These are phyloP conservation scores for Drosophila melanocephala DNA, from an alignment of 2,888 invertebrate genomes.

Conservation along the genomic window DNA sequence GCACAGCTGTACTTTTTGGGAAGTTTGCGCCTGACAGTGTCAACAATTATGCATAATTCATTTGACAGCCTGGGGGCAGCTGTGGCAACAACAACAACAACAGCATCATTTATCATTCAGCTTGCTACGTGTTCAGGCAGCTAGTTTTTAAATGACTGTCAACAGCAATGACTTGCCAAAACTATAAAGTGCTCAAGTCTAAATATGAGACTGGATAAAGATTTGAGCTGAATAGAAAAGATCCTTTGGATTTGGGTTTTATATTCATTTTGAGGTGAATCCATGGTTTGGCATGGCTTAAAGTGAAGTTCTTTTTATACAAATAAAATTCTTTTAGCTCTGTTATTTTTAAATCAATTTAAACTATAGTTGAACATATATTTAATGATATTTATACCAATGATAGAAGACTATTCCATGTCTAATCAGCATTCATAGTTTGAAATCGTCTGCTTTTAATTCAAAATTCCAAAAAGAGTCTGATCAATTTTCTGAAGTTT, in stretches of 20 bases:
- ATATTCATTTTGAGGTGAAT: background rate
- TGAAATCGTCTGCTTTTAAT: background rate
- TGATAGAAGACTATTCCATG: background rate
- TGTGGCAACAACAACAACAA: constrained; percentile 28
- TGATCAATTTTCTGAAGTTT: background rate
- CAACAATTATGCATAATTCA: constrained; percentile 78
- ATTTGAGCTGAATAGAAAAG: background rate
- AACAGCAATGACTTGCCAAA: constrained; percentile 27
- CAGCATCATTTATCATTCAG: constrained; percentile 64
- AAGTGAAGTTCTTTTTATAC: no score
- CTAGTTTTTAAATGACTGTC: constrained; percentile 43
- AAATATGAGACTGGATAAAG: background rate
- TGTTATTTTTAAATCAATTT: background rate
- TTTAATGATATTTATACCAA: background rate
- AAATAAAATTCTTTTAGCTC: background rate
- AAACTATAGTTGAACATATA: background rate
- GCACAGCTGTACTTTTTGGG: constrained; percentile 4
- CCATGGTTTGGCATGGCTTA: background rate
- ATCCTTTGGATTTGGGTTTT: background rate
- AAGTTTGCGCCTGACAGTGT: constrained; percentile 44
- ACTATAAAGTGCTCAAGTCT: background rate
- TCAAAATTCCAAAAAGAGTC: background rate
- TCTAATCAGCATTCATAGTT: background rate
- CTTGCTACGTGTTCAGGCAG: constrained; percentile 38
- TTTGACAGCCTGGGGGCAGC: constrained; percentile 49